Conservation (phyloP, 2,113 vertebrate genomes). For the Copsychus sechellarum region DNA sequence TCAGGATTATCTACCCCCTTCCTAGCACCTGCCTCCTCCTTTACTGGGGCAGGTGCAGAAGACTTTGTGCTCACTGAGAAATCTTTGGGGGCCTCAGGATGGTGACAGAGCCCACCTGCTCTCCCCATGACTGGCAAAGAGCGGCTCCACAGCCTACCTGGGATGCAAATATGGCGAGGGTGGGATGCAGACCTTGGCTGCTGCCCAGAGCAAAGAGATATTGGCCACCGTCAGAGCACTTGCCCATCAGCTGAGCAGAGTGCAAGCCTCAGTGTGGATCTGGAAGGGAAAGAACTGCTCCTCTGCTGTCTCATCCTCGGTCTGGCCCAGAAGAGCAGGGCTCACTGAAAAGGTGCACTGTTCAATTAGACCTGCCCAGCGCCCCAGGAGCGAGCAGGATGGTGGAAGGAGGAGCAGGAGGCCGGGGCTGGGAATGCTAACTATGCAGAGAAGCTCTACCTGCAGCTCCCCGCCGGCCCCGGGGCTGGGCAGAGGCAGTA, state of each 20-base stretch:
- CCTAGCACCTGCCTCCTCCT: neutral
- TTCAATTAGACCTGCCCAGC: neutral
- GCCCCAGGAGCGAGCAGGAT: fast-evolving
- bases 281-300: neutral
- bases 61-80: neutral
- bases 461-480: neutral
- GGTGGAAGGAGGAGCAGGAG: neutral
- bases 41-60: neutral
- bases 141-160: fast-evolving
- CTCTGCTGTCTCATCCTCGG: neutral
- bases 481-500: neutral
- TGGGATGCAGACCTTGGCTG: neutral
- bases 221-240: fast-evolving
- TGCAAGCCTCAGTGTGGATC: fast-evolving
- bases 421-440: constrained; percentile 33
- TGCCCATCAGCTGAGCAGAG: too few species aligned
- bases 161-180: neutral
- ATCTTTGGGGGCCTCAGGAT: neutral
- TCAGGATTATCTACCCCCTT: neutral
- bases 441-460: constrained; percentile 36
- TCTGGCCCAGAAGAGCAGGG: neutral
- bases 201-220: neutral
- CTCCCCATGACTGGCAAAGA: neutral
- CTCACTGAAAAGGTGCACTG: fast-evolving
- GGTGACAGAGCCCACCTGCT: neutral